A percentile compares a stretch with the other conserved stretches of the same genome.
Evolutionary conservation across 2,113 vertebrate genomes (phyloP).

Genomic region (Datnioides undecimradiatus): DNA sequence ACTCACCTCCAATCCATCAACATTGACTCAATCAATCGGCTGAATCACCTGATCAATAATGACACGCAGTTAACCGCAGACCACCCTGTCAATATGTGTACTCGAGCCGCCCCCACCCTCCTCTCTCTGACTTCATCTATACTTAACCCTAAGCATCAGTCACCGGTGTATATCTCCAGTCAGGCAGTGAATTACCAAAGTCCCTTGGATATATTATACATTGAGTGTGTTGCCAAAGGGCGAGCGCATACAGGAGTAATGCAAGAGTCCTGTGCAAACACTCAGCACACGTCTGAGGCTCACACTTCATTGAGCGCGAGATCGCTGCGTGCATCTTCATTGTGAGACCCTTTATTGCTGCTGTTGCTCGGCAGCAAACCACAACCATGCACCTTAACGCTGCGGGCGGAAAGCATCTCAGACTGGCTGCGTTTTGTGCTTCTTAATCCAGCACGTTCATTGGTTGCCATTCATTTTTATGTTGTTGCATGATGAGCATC

Average conservation of each 20-base stretch:
- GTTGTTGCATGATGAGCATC: background rate
- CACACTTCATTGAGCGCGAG: too few species aligned
- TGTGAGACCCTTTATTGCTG: background rate
- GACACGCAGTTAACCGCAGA: slow-evolving; percentile 69
- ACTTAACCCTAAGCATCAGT: slow-evolving; percentile 45
- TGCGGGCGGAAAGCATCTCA: background rate
- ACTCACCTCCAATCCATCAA: slow-evolving; percentile 71
- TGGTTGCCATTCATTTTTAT: background rate
- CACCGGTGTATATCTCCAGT: slow-evolving; percentile 24
- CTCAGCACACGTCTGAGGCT: slow-evolving; percentile 4
- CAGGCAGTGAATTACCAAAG: slow-evolving; percentile 14
- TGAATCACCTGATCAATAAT: slow-evolving; percentile 77
- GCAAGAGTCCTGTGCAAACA: slow-evolving; percentile 19
- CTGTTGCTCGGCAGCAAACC: background rate
- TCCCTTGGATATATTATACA: slow-evolving; percentile 2
- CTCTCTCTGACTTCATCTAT: slow-evolving; percentile 63
- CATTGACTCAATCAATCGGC: slow-evolving; percentile 56
- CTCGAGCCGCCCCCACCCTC: slow-evolving; percentile 6
- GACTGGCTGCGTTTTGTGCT: background rate
- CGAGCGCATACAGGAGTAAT: slow-evolving; percentile 46
- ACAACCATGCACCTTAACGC: background rate
- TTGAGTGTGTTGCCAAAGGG: slow-evolving; percentile 24
- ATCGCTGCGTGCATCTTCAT: background rate
- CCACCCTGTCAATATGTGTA: slow-evolving; percentile 55
- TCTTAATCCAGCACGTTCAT: background rate